phyloP scores from a whole-genome alignment of 1,140 invertebrate species.

The Gryon sp. region DNA sequence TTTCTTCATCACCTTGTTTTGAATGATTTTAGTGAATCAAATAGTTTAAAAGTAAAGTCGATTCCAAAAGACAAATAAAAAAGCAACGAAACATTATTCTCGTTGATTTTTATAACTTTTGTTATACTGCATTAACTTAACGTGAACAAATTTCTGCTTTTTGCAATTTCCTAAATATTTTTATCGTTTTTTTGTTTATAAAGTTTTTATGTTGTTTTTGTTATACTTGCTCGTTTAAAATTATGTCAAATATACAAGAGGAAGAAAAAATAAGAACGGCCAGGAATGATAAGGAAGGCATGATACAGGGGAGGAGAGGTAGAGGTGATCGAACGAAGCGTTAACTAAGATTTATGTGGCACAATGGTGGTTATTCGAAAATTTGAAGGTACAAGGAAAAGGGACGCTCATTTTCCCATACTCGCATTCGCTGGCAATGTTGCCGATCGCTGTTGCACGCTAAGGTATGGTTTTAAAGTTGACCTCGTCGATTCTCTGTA shows the following conservation, averaged over 20 bases:
- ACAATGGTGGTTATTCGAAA: constrained; percentile 54
- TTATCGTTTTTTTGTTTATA: too few relatives aligned
- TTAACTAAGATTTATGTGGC: constrained; percentile 66
- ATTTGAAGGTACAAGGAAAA: too few relatives aligned
- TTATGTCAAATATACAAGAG: too few relatives aligned
- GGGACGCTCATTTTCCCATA: constrained; percentile 77
- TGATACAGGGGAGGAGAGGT: constrained; percentile 31
- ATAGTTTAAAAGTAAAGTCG: not conserved
- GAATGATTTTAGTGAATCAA: too few relatives aligned
- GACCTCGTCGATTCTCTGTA: constrained; percentile 87
- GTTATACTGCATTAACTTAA: constrained; percentile 3
- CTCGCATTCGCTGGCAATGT: constrained; percentile 85
- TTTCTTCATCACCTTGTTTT: not conserved
- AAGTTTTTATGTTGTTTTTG: too few relatives aligned
- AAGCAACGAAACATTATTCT: not conserved
- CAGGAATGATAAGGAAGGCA: not conserved
- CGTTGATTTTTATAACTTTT: constrained; percentile 1
- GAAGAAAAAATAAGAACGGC: too few relatives aligned
- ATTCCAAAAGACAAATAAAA: not conserved
- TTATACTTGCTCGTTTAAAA: too few relatives aligned
- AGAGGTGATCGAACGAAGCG: constrained; percentile 55
- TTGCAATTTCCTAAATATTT: too few relatives aligned
- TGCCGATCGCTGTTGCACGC: constrained; percentile 85
- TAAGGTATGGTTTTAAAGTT: constrained; percentile 85
- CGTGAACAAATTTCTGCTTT: not conserved